phyloP scores from a whole-genome alignment of 1,140 invertebrate species.

The Colletes gigas region DNA sequence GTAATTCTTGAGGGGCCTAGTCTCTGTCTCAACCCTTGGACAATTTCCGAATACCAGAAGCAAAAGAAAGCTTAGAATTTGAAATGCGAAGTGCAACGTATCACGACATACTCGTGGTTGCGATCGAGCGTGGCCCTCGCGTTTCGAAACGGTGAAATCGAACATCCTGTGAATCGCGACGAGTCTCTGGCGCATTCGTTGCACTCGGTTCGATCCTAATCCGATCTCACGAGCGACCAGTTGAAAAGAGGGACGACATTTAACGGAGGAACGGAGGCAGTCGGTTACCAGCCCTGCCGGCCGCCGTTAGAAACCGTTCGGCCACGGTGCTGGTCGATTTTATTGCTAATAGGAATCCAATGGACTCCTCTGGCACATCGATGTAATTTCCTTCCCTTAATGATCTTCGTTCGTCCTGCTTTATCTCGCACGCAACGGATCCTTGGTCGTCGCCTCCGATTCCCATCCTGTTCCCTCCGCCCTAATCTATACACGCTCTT shows the following conservation, averaged over 20 bases:
- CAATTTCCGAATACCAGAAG: no score
- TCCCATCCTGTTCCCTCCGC: neutral
- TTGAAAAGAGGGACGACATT: conserved; percentile 34
- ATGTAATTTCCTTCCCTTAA: conserved; percentile 70
- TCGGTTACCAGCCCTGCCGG: neutral
- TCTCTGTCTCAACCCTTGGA: no score
- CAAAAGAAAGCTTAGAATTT: no score
- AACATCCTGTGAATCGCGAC: no score
- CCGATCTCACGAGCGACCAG: conserved; percentile 26
- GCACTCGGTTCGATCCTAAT: conserved; percentile 16
- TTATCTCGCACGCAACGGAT: conserved; percentile 1
- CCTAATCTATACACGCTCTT: neutral
- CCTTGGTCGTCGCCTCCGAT: conserved; percentile 4
- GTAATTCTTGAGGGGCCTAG: no score
- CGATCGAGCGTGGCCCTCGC: no score
- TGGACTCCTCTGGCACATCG: conserved; percentile 47
- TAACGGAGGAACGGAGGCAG: conserved; percentile 16
- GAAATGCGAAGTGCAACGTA: neutral
- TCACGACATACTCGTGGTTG: no score
- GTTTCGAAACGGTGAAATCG: neutral
- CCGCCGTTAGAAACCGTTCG: conserved; percentile 30
- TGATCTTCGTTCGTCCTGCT: conserved; percentile 38
- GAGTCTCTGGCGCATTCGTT: no score
- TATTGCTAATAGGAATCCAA: conserved; percentile 73
- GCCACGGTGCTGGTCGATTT: conserved; percentile 56